Base-by-base conservation (phyloP, 2,888 invertebrate species). In the Xylota sylvarum region DNA sequence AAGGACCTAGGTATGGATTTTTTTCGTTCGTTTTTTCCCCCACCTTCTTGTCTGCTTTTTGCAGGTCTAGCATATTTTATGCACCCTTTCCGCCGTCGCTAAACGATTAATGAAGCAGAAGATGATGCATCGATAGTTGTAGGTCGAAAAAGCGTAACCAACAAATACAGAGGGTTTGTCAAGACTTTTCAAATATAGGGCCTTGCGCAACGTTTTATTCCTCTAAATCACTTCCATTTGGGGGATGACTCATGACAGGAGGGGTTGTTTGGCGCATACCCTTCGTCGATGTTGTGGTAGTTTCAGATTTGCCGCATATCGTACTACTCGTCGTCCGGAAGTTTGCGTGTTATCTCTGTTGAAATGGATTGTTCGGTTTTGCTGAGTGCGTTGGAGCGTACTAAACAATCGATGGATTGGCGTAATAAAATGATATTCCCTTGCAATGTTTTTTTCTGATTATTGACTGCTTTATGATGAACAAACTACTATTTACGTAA, bases 1-100 rank as follows among this genome's bases (percentile, higher is more conserved):
- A 85, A 85, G 84, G 30, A 64, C 40, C 52, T 58, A 23, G 40
- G 50, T 72, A 82, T 77, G 62, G 77, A 65, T 82, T 77, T 70
- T 52, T 6, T 65, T n/a, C 27, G 30, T 19, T n/a, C 6, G 14
- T 62, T n/a, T 40, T 43, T 40, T 5, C 7, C 1, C 46, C 23
- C 10, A n/a, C 35, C 12, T 37, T 19, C 19, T 10, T 37, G 58
- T 58, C 35, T 19, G 12, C 27, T 78, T 65, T 62, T 80, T 65
- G 72, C 80, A 48, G 40, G 74, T 73, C 73, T 60, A 50, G 80
- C 80, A 60, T 23, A 12, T 80, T 52, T 50, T 43, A 10, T 80
- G 0, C 50, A 7, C 10, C 7, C 27, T 10, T 48, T 3, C 30
- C 5, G 27, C 35, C n/a, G 7, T 12, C n/a, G 12, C 27, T 62